Base-by-base conservation (phyloP, 2,888 invertebrate genomes). In the Ptilodon capucinus region DNA sequence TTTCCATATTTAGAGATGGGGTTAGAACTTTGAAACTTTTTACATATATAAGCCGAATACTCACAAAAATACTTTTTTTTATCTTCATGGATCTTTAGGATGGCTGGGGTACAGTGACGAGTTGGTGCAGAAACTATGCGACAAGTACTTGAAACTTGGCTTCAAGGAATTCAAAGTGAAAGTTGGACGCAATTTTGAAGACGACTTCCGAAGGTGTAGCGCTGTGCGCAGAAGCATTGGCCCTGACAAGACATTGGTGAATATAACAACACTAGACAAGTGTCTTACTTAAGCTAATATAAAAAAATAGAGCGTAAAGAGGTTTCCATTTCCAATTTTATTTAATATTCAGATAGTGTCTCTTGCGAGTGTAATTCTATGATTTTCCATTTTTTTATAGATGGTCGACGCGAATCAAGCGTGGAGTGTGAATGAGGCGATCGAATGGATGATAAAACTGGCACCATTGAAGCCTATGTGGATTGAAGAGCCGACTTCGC, bases 401-500 rank as follows among this genome's bases (percentile, higher is more conserved):
- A 97, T 97, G 96, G 93, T 97, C 3, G 97, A 97, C 74, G 96
- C 97, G 0, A 97, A 97, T 81, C 97, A 96, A 91, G 93, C 95
- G 1, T 98, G 98, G 97, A 95, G 96, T 68, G 95, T 97, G 2
- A 86, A 93, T 46, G 94, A 97, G 80, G 95, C 98, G 0, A 96
- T 98, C 48, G 93, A 94, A 9, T 97, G 97, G 97, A 95, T 97
- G 94, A 94, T 94, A 75, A 84, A 94, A 44, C 81, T 98, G 48
- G 93, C 94, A 1, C 92, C 94, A 34, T 94, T 94, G 69, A 95
- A 95, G 63, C 94, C 95, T 2, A 79, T 94, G 44, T 98, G 97
- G 97, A 97, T 98, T 47, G 98, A 98, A 80, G 98, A 98, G 74
- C 98, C 98, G 0, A 98, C 98, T 0, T 96, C 95, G 2, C 97